Base-by-base conservation (phyloP, 1,140 invertebrate genomes). In the Conus betulinus region DNA sequence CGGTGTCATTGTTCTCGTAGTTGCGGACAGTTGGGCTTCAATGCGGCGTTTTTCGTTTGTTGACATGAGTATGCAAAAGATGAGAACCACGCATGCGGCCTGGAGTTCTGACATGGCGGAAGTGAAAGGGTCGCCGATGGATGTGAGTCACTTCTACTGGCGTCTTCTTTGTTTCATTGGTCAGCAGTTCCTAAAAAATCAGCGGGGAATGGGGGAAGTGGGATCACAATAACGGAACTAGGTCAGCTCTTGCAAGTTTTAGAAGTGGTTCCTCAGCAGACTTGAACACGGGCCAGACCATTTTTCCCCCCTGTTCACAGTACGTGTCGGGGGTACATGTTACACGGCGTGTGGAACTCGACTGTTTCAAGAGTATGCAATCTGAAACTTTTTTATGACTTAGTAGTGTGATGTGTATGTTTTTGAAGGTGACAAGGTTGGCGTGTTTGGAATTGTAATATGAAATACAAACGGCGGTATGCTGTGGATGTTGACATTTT, bases 91-190 rank as follows among this genome's bases (percentile, higher is more conserved):
- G 85, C 85, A 87, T 87, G 85, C 85, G 85, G 74, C 74, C 53
- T 87, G 15, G 10, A 39, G 60, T 71, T 78, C 85, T 87, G 85
- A 87, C 85, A 87, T 87, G 85, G 74, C 85, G 85, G 85, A 87
- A 87, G 85, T 87, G 74, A 39, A 74, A 55, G 60, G 60, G 83
- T 83, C 57, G 63, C 83, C 81, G 52, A 25, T 55, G 23, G 27
- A 74, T 67, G 71, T 88, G 87, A 88, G 87, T 88, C 87, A 88
- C 84, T 87, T 78, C 51, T 87, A 87, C 91, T 88, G 60, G 89
- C 90, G 90, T 92, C 89, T 92, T 92, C 91, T 91, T 92, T 92
- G 91, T 92, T 90, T 89, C 88, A 92, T 89, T 92, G 90, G 90
- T 85, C 83, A 86, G 88, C 87, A 87, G 60, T 87, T 83, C 81